Base-by-base conservation (phyloP, 1,140 invertebrate species). In the Pseudomyrmex cubaensis region DNA sequence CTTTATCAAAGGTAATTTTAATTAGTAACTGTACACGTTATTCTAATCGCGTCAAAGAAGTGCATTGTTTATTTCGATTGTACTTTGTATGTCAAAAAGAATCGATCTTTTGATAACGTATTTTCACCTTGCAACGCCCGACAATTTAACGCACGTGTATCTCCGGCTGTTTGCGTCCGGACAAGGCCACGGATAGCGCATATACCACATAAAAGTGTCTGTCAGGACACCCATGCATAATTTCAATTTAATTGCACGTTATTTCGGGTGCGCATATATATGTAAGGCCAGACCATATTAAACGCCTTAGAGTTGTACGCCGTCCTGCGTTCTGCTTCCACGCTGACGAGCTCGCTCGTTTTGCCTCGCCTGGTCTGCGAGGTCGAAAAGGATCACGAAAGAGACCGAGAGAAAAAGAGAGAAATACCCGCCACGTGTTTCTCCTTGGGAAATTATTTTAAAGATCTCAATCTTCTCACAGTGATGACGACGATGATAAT, bases 191-290 rank as follows among this genome's bases (percentile, higher is more conserved):
- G 52, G 0, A 63, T 50, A 20, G 17, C 22, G 10, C 72, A 25
- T 25, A 57, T 78, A 61, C 59, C 59, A 59, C 56, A 54, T 61
- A 54, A 84, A 87, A 69, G 63, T 63, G 80, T 84, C 76, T 46
- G 10, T 25, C 54, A 64, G 78, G 69, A 50, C 70, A 63, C 83
- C 62, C 85, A 67, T 77, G 85, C 88, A 89, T 91, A 93, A 93
- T 92, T 91, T 93, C 89, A 90, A 90, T 93, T 93, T 93, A 93
- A 93, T 93, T 92, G 92, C 91, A 90, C 86, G 89, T 92, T 92
- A 93, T 92, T 93, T 91, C 88, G 88, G 86, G 78, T 87, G 85
- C 87, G 85, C 82, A 72, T 73, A 61, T 12, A 12, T 54, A 25
- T 48, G 56, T 59, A 59, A 54, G 46, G 15, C 86, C 83, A 90